These are phyloP conservation scores for Pilophorus perplexus DNA, from an alignment of 2,888 invertebrate genomes.

Conservation along the genomic window DNA sequence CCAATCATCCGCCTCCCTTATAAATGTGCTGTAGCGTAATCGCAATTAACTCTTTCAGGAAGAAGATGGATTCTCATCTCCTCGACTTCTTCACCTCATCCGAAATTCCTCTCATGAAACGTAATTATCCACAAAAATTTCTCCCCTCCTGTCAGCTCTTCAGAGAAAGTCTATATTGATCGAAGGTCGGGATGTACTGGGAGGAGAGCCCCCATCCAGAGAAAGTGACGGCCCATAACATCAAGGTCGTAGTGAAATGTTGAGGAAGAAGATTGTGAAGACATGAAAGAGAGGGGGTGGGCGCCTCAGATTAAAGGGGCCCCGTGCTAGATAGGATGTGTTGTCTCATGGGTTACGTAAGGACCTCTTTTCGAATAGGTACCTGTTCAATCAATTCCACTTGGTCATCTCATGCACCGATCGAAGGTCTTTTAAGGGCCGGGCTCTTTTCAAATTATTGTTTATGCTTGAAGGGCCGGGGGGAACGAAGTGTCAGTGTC, in stretches of 20 bases:
- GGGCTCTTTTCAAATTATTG: slow-evolving; percentile 7
- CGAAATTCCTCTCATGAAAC: slow-evolving; percentile 11
- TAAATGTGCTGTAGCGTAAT: too few species aligned
- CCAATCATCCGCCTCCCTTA: too few species aligned
- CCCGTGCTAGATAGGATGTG: neutral
- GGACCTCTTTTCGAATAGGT: neutral
- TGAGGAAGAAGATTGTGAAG: slow-evolving; percentile 28
- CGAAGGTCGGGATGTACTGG: slow-evolving; percentile 11
- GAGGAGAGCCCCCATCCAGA: slow-evolving; percentile 15
- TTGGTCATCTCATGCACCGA: slow-evolving; percentile 4
- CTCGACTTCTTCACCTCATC: slow-evolving; percentile 1
- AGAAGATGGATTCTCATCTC: too few species aligned
- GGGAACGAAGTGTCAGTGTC: neutral
- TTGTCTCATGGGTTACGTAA: slow-evolving; percentile 10
- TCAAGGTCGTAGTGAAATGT: slow-evolving; percentile 35
- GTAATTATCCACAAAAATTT: slow-evolving; percentile 14
- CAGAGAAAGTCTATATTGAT: slow-evolving; percentile 24
- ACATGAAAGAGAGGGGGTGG: slow-evolving; percentile 1
- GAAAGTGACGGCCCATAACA: slow-evolving; percentile 31
- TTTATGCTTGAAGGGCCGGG: neutral
- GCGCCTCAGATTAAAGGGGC: slow-evolving; percentile 5
- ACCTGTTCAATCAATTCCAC: slow-evolving; percentile 14
- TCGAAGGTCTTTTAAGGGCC: neutral
- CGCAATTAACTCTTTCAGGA: too few species aligned
- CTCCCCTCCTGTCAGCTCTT: neutral